Conservation (phyloP, 1,140 invertebrate genomes). For the Ceratina japonica region DNA sequence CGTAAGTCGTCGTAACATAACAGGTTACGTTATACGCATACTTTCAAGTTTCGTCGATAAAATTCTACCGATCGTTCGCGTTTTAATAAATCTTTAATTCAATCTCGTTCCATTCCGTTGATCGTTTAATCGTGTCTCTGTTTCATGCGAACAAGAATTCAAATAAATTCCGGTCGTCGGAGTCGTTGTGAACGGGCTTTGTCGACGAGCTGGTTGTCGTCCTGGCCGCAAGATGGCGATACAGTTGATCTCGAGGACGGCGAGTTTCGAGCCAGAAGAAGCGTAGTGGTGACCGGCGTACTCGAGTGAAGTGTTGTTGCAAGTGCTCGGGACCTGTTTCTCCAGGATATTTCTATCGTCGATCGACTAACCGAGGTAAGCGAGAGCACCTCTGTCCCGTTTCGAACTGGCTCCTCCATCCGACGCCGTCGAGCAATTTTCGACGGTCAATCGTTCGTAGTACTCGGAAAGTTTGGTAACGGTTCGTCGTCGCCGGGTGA, state of each 20-base stretch:
- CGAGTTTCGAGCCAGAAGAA: conserved; percentile 53
- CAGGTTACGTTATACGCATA: conserved; percentile 8
- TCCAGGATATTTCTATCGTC: conserved; percentile 45
- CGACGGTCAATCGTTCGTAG: background rate
- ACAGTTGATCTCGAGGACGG: conserved; percentile 5
- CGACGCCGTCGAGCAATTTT: background rate
- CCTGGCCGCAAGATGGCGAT: conserved; percentile 34
- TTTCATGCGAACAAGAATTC: conserved; percentile 4
- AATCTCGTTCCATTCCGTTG: background rate
- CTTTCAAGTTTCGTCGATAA: background rate
- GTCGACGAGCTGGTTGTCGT: background rate
- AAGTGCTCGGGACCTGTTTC: conserved; percentile 47
- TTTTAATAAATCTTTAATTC: background rate
- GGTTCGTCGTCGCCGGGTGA: conserved; percentile 35
- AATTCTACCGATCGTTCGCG: too few relatives aligned
- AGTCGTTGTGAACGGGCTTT: conserved; percentile 20
- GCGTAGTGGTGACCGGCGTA: conserved; percentile 62
- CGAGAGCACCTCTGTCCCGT: background rate
- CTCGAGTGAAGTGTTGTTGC: conserved; percentile 60
- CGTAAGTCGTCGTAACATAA: conserved; percentile 11
- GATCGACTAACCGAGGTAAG: conserved; percentile 37
- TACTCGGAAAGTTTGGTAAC: conserved; percentile 28
- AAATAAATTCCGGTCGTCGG: background rate
- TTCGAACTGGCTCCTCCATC: too few relatives aligned
- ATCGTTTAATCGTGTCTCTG: background rate